phyloP scores from a whole-genome alignment of 2,797 vertebrate genomes.

The Apodemus agrarius region DNA sequence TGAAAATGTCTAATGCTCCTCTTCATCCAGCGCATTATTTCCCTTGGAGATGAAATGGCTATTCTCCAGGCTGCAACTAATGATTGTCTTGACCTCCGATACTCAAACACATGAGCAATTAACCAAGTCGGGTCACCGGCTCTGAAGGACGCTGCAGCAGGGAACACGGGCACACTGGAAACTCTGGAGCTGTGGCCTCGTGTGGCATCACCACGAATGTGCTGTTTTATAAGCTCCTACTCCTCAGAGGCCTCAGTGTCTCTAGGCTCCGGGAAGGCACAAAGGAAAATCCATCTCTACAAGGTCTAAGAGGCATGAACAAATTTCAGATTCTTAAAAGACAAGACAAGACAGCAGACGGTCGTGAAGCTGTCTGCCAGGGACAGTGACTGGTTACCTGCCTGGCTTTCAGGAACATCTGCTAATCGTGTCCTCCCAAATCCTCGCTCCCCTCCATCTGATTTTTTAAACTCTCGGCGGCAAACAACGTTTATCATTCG shows the following conservation, averaged over 20 bases:
- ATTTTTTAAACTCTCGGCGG: neutral
- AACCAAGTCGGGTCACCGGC: neutral
- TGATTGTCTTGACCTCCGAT: conserved; percentile 55
- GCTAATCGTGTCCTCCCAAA: neutral
- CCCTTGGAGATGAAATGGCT: conserved; percentile 53
- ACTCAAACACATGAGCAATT: neutral
- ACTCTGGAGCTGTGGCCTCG: neutral
- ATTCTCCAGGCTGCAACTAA: conserved; percentile 54
- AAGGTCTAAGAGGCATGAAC: neutral
- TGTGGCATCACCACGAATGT: neutral
- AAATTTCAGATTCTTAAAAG: conserved; percentile 31
- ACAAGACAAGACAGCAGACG: neutral
- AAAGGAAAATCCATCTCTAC: neutral
- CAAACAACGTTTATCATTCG: neutral
- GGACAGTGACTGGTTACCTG: neutral
- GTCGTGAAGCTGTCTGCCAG: neutral
- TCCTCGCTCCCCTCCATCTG: neutral
- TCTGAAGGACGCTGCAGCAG: neutral
- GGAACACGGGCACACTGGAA: accelerated
- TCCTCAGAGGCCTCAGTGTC: neutral
- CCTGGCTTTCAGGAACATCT: neutral
- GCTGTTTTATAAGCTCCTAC: neutral
- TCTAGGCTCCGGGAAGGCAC: neutral
- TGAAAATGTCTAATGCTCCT: conserved; percentile 65
- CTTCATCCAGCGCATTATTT: conserved; percentile 52